A percentile compares a stretch with the other conserved stretches of the same genome.
phyloP scores from a whole-genome alignment of 2,113 vertebrate genomes.

The Pterocles orientalis region DNA sequence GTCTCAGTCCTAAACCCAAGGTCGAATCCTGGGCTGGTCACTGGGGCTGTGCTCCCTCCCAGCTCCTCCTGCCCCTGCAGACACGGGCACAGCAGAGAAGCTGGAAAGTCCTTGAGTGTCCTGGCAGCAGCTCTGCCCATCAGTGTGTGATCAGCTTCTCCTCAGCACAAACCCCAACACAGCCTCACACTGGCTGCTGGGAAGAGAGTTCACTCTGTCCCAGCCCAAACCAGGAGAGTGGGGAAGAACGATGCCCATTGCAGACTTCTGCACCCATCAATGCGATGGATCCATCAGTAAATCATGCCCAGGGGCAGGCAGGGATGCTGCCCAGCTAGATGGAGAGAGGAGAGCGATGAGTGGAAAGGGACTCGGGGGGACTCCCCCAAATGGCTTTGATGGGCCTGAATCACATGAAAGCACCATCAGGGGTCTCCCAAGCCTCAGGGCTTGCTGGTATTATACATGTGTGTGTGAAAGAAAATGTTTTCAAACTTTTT shows the following conservation, averaged over 20 bases:
- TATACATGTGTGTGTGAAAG: neutral
- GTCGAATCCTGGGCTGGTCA: too few species aligned
- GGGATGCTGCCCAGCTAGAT: neutral
- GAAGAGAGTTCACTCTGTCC: too few species aligned
- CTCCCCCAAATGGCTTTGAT: neutral
- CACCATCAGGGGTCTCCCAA: neutral
- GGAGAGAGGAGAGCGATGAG: neutral
- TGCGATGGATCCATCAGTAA: neutral
- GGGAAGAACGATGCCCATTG: neutral
- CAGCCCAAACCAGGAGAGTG: too few species aligned
- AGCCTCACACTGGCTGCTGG: too few species aligned
- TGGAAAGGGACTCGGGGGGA: neutral
- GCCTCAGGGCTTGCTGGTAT: neutral
- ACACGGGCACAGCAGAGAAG: too few species aligned
- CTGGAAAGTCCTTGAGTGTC: too few species aligned
- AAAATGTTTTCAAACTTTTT: neutral
- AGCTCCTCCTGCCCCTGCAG: too few species aligned
- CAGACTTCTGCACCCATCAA: neutral
- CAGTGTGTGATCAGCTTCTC: too few species aligned
- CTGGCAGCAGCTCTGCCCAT: too few species aligned
- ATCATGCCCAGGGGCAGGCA: neutral
- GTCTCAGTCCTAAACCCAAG: too few species aligned
- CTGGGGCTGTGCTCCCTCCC: too few species aligned
- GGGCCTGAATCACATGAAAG: neutral
- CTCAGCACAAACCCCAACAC: too few species aligned